These are phyloP conservation scores for Conus ventricosus DNA, from an alignment of 1,140 invertebrate species.

Conservation along the genomic window DNA sequence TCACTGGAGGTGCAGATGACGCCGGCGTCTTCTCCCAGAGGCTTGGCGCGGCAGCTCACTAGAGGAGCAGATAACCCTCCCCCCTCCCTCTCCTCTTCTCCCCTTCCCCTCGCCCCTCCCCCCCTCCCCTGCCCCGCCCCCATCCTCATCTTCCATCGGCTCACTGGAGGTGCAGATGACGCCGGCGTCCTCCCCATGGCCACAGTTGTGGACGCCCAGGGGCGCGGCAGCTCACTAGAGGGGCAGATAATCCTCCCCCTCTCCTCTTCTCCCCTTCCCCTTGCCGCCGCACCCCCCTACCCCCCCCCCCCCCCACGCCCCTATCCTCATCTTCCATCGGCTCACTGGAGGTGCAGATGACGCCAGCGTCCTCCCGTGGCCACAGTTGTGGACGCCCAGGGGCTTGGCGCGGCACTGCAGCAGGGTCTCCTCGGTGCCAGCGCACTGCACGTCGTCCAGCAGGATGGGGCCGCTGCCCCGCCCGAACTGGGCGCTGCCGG, in stretches of 20 bases:
- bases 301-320: no score
- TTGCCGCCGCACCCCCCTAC: no score
- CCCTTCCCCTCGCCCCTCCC: no score
- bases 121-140: no score
- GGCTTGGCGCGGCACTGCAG: slow-evolving; percentile 52
- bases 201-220: slow-evolving; percentile 63
- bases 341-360: slow-evolving; percentile 55
- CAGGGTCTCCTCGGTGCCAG: slow-evolving; percentile 54
- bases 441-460: slow-evolving; percentile 55
- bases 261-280: no score
- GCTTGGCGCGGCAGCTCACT: not conserved
- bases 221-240: not conserved
- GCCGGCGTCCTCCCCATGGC: slow-evolving; percentile 62
- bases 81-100: no score
- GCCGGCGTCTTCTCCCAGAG: slow-evolving; percentile 65
- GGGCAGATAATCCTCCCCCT: no score
- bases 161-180: slow-evolving; percentile 55
- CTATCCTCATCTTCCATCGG: no score
- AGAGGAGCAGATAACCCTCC: no score
- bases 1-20: slow-evolving; percentile 55
- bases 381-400: slow-evolving; percentile 63
- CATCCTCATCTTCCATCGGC: not conserved
- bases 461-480: slow-evolving; percentile 36
- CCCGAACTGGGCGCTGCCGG: slow-evolving; percentile 13
- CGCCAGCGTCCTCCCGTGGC: slow-evolving; percentile 65